Evolutionary conservation across 2,888 invertebrate species (phyloP), one percentile per base, ranked within the genome.

Genomic region (Ectropis crepuscularia): DNA sequence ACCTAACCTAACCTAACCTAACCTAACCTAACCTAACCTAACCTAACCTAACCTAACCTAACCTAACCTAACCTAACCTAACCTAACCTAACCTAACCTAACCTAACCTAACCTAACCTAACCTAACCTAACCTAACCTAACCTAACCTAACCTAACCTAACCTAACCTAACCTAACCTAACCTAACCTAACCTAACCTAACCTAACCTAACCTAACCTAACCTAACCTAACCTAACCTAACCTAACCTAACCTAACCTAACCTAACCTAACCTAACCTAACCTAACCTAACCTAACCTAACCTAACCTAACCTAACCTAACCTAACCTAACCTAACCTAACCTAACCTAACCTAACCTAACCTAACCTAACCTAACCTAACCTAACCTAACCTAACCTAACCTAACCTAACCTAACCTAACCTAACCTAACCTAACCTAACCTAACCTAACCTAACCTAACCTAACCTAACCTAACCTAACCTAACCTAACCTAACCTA

Each of bases 1-100:
- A 43, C 43, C 43, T 43, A 43, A 43, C 43, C 43, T 43, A 43
- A 43, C 43, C 43, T 43, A 43, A 43, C 43, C 43, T 43, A 43
- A 43, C 43, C 43, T 43, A 43, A 43, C 43, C 43, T 43, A 43
- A 43, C 43, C 43, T 43, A 43, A 43, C 43, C 43, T 43, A 43
- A 43, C 43, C 43, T 43, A 43, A 43, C 43, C 43, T 43, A 43
- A 43, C 43, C 43, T 43, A 43, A 43, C 43, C 43, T 43, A 43
- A 43, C 43, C 43, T 43, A 43, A 43, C 43, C 43, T 43, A 43
- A 43, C 43, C 43, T 43, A 43, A 43, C 43, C 43, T 43, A 43
- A 43, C 43, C 43, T 43, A 43, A 43, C 43, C 43, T 43, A 43
- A 43, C 43, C 43, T 43, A 43, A 43, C 43, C 43, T 43, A 43